Conservation (phyloP, 2,888 invertebrate species). For the Clepsis dumicolana region DNA sequence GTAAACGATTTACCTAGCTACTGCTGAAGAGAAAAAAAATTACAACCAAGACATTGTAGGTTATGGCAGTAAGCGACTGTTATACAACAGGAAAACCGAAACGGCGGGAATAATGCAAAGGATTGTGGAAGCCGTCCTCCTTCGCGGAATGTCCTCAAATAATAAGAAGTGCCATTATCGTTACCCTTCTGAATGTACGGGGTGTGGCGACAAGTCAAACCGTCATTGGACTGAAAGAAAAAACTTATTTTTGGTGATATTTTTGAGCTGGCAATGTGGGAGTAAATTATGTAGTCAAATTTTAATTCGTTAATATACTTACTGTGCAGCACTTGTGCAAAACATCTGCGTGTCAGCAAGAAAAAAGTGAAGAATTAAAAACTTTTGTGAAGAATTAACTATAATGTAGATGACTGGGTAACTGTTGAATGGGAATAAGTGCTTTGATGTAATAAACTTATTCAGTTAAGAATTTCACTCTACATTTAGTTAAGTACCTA, state of each 20-base stretch:
- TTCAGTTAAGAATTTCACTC: no score
- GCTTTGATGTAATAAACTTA: no score
- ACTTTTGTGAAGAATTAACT: no score
- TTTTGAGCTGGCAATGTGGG: no score
- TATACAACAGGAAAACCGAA: conserved; percentile 22
- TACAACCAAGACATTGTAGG: conserved; percentile 12
- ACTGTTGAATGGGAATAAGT: no score
- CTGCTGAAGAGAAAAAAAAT: background rate
- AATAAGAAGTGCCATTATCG: conserved; percentile 59
- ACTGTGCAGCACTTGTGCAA: no score
- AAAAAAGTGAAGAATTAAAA: no score
- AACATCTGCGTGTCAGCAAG: no score
- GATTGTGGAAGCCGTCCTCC: conserved; percentile 40
- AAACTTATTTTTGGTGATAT: background rate
- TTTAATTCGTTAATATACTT: no score
- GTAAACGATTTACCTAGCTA: background rate
- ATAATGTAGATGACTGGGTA: no score
- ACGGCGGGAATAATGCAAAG: conserved; percentile 43
- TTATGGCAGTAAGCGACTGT: conserved; percentile 20
- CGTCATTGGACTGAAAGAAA: conserved; percentile 31
- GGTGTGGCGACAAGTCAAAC: conserved; percentile 48
- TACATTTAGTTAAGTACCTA: no score
- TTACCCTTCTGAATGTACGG: conserved; percentile 46
- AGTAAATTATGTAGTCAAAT: no score
- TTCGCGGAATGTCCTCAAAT: conserved; percentile 54